phyloP scores from a whole-genome alignment of 2,113 vertebrate genomes.

The Bostrychus sinensis region DNA sequence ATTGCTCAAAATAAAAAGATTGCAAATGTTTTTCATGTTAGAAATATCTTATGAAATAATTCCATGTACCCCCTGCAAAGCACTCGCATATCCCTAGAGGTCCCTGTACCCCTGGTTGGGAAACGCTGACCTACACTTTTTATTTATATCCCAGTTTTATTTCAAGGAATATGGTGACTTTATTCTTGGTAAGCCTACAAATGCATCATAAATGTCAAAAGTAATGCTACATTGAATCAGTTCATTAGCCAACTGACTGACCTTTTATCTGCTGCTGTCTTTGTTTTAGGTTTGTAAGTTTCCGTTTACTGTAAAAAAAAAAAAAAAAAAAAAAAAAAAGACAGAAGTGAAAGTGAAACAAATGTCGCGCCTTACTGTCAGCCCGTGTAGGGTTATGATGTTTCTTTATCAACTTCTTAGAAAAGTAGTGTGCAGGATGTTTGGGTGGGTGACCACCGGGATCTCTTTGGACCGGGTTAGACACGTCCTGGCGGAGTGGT shows the following conservation, averaged over 20 bases:
- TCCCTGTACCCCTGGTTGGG: too few species aligned
- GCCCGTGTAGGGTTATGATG: neutral
- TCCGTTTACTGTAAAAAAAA: neutral
- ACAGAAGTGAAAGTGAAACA: slow-evolving; percentile 35
- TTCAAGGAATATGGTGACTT: too few species aligned
- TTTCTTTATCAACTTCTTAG: neutral
- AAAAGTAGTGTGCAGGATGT: neutral
- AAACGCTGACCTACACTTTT: too few species aligned
- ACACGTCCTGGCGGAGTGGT: neutral
- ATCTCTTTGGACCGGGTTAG: neutral
- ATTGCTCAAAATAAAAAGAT: too few species aligned
- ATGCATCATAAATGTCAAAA: too few species aligned
- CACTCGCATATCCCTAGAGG: too few species aligned
- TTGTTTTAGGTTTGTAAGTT: slow-evolving; percentile 5
- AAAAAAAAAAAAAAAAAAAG: neutral
- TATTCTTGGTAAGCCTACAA: too few species aligned
- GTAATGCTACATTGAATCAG: too few species aligned
- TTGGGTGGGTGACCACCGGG: neutral
- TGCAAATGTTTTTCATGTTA: too few species aligned
- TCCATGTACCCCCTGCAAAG: too few species aligned
- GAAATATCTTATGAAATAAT: too few species aligned
- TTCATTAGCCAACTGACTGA: neutral
- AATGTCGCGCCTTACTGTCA: neutral
- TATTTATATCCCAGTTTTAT: too few species aligned
- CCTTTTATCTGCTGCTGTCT: neutral